Evolutionary conservation across 2,113 vertebrate species (phyloP).

Genomic region (Elephantulus edwardii): DNA sequence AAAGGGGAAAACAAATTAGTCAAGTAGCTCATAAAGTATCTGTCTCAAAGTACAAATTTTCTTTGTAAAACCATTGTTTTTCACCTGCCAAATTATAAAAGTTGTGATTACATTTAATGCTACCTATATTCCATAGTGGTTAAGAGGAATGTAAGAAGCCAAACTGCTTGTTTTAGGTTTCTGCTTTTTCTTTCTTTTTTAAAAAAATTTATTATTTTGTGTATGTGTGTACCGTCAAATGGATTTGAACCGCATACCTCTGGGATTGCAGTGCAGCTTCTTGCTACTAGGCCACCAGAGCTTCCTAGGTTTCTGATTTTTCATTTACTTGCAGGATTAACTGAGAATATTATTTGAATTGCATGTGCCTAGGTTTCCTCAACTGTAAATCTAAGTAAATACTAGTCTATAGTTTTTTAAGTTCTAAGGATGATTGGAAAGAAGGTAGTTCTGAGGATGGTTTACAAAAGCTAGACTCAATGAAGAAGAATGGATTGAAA

Average conservation of each 20-base stretch:
- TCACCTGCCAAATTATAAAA: not conserved
- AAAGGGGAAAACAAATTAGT: not conserved
- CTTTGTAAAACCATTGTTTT: not conserved
- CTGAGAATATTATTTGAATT: not conserved
- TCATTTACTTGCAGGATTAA: not conserved
- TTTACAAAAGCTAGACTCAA: too few relatives aligned
- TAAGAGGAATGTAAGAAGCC: too few relatives aligned
- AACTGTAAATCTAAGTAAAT: not conserved
- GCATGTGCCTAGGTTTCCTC: not conserved
- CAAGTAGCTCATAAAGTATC: conserved; percentile 1
- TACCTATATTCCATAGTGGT: not conserved
- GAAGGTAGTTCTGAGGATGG: too few relatives aligned
- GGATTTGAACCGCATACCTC: too few relatives aligned
- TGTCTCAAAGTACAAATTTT: not conserved
- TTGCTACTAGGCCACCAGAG: too few relatives aligned
- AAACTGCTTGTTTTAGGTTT: not conserved
- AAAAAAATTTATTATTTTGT: too few relatives aligned
- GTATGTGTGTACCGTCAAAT: too few relatives aligned
- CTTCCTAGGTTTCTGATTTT: not conserved
- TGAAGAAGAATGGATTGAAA: too few relatives aligned
- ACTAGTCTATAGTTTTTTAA: not conserved
- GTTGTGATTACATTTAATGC: not conserved
- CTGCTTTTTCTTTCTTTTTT: too few relatives aligned
- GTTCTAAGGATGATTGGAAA: not conserved
- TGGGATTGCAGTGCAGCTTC: too few relatives aligned